Evolutionary conservation across 2,888 invertebrate species (phyloP).

Genomic region (Frankliniella intonsa): DNA sequence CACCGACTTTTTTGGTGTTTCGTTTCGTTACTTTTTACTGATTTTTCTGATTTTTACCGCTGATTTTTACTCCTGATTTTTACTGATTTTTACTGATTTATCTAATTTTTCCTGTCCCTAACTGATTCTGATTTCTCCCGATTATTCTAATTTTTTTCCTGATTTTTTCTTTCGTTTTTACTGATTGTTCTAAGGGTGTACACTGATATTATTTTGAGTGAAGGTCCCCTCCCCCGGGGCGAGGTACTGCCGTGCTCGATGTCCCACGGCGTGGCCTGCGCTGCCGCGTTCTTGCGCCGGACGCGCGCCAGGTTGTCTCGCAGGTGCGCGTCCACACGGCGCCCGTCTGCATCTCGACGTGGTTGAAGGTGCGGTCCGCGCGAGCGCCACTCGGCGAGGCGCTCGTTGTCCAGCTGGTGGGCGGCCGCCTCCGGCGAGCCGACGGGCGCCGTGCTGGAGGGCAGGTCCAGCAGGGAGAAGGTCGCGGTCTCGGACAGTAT

Average conservation of each 20-base stretch:
- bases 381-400: background rate
- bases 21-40: no score
- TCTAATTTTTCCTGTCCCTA: no score
- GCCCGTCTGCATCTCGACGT: background rate
- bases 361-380: background rate
- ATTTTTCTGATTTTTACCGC: no score
- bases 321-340: background rate
- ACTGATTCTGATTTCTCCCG: no score
- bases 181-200: no score
- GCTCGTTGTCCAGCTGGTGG: background rate
- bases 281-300: background rate
- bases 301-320: slow-evolving; percentile 11
- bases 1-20: no score
- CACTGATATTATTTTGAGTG: no score
- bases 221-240: background rate
- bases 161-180: no score
- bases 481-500: background rate
- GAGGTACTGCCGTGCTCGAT: background rate
- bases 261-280: slow-evolving; percentile 7
- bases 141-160: no score
- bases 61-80: no score
- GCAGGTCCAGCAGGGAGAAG: background rate
- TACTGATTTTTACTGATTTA: no score
- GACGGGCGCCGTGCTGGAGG: background rate
- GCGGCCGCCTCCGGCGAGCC: background rate